Base-by-base conservation (phyloP, 2,888 invertebrate genomes). In the Patella depressa region DNA sequence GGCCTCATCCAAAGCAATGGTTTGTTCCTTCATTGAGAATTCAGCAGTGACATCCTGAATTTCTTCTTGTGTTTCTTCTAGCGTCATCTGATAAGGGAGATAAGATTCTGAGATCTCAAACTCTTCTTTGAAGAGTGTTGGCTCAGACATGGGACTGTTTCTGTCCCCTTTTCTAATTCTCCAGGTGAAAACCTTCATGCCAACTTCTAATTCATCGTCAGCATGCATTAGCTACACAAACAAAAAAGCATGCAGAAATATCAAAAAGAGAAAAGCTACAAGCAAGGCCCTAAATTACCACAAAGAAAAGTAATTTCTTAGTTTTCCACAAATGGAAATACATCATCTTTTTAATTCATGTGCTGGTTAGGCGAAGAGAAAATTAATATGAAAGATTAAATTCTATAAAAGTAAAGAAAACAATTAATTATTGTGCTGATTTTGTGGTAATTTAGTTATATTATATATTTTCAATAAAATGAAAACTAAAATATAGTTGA, bases 221-320 rank as follows among this genome's bases (percentile, higher is more conserved):
- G 81, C 85, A 85, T 85, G 82, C 85, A 76, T 55, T 82, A 83
- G 69, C 79, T 79, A 81, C 80, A 78, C 80, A 81, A 77, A 81
- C 77, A 80, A 74, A 73, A 73, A 73, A 79, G 53, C 79, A 75
- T 70, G 70, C 70, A 70, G 70, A 29, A 15, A 29, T 15, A 29
- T 24, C 34, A 17, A 15, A 29, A 29, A 70, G n/a, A 70, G 70
- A 70, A 70, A 24, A 70, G n/a, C 78, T 45, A 45, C 45, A 45
- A 45, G 45, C 45, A 45, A 45, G 45, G 45, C 45, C 45, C 45
- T 45, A 45, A 45, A 45, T 45, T 45, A 45, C 45, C 45, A 45
- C 45, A 45, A 34, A 45, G 45, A 45, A 45, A 45, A 45, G 45
- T 45, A 45, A 45, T 45, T 45, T 45, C 45, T 7, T 45, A 45